phyloP scores from a whole-genome alignment of 2,888 invertebrate species.

The Dynastes maya region DNA sequence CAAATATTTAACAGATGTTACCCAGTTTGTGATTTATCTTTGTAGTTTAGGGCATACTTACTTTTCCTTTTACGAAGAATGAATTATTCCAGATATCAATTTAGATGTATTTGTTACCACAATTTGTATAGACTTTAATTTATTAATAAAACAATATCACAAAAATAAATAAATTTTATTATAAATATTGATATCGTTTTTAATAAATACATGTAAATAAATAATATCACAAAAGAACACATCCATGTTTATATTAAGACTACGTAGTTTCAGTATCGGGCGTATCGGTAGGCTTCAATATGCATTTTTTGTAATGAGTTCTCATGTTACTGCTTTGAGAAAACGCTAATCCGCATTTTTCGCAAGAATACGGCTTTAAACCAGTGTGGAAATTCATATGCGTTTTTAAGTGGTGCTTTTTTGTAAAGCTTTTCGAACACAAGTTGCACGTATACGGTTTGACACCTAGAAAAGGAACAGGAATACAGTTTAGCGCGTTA shows the following conservation, averaged over 20 bases:
- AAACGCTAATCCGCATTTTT: constrained; percentile 82
- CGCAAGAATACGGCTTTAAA: constrained; percentile 84
- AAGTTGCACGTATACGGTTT: constrained; percentile 81
- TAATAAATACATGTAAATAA: constrained; percentile 22
- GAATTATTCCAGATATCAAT: no score
- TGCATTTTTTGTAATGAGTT: constrained; percentile 87
- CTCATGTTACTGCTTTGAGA: constrained; percentile 92
- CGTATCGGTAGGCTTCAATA: constrained; percentile 59
- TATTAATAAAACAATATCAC: not conserved
- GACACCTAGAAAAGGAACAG: constrained; percentile 73
- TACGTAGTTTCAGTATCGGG: constrained; percentile 44
- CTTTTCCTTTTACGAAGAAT: no score
- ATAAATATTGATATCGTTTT: constrained; percentile 7
- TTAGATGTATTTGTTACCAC: no score
- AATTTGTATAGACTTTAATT: not conserved
- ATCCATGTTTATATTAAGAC: not conserved
- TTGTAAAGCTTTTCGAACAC: constrained; percentile 86
- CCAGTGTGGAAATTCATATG: constrained; percentile 90
- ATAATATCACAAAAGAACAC: constrained; percentile 36
- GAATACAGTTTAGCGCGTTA: constrained; percentile 29
- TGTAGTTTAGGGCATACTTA: no score
- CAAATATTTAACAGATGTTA: no score
- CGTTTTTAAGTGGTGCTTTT: constrained; percentile 88
- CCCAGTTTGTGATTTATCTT: no score
- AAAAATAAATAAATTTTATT: constrained; percentile 37